A percentile compares a stretch with the other conserved stretches of the same genome.
phyloP scores from a whole-genome alignment of 2,888 invertebrate species.

The Pantelozetes paolii region DNA sequence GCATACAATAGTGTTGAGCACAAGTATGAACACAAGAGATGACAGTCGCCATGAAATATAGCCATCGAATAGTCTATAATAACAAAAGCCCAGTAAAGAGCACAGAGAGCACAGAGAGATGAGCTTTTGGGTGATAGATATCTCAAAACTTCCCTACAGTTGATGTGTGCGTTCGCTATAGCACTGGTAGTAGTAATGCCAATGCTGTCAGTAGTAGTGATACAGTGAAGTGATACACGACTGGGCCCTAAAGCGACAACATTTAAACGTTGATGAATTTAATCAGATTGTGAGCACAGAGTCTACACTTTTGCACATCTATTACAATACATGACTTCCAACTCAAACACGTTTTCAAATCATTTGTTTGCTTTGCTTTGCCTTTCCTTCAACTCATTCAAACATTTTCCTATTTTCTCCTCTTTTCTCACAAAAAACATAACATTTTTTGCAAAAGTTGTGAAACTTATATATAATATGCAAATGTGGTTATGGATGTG shows the following conservation, averaged over 20 bases:
- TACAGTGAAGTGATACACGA: slow-evolving; percentile 36
- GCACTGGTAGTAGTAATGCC: not conserved
- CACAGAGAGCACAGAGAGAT: slow-evolving; percentile 23
- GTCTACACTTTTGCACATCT: not conserved
- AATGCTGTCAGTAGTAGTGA: slow-evolving; percentile 35
- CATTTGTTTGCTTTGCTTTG: slow-evolving; percentile 15
- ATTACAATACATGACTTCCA: not conserved
- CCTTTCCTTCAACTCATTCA: not conserved
- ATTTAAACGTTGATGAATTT: slow-evolving; percentile 35
- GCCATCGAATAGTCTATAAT: slow-evolving; percentile 31
- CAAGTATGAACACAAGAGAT: slow-evolving; percentile 27
- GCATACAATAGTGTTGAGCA: slow-evolving; percentile 7
- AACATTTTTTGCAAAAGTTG: not conserved
- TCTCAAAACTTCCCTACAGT: slow-evolving; percentile 32
- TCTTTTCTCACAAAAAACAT: not conserved
- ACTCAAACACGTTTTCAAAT: slow-evolving; percentile 14
- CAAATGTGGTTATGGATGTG: not conserved
- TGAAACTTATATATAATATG: slow-evolving; percentile 24
- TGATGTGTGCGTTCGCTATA: slow-evolving; percentile 4
- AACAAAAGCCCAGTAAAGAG: slow-evolving; percentile 20
- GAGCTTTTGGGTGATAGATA: slow-evolving; percentile 36
- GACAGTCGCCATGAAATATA: slow-evolving; percentile 36
- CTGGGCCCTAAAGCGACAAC: slow-evolving; percentile 36
- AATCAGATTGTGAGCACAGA: slow-evolving; percentile 16
- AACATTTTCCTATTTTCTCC: not conserved